Conservation (phyloP, 2,888 invertebrate genomes). For the Autographa pulchrina region DNA sequence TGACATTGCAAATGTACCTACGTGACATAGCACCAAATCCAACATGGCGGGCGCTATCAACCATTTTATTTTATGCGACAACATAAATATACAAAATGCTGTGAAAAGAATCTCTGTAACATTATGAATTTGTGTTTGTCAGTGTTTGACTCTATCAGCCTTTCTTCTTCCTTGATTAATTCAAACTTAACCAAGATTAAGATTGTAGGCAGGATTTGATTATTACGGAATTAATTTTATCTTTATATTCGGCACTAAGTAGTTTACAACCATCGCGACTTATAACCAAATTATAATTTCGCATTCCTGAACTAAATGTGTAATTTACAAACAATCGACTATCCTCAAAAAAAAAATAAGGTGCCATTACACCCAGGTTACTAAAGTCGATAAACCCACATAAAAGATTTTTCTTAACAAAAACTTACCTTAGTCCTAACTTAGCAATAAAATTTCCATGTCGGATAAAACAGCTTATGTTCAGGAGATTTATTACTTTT, state of each 20-base stretch:
- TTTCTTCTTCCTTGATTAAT: background rate
- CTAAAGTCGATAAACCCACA: background rate
- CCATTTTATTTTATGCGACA: slow-evolving; percentile 8
- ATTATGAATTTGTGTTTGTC: slow-evolving; percentile 1
- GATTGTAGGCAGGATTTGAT: background rate
- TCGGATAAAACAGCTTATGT: background rate
- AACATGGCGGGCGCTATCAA: slow-evolving; percentile 5
- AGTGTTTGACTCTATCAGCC: background rate
- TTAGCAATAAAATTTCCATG: background rate
- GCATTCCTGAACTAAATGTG: too few relatives aligned
- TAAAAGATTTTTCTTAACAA: background rate
- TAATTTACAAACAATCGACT: too few relatives aligned
- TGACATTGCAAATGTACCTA: slow-evolving; percentile 7
- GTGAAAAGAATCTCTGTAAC: background rate
- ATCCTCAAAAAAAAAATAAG: too few relatives aligned
- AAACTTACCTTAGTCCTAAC: background rate
- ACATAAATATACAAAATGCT: slow-evolving; percentile 5
- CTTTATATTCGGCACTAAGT: too few relatives aligned
- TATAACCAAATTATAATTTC: too few relatives aligned
- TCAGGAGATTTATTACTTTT: background rate
- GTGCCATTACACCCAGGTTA: too few relatives aligned
- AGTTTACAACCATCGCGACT: too few relatives aligned
- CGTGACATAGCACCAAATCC: slow-evolving; percentile 1
- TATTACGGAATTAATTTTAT: too few relatives aligned
- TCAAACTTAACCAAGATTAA: background rate